A percentile compares a stretch with the other conserved stretches of the same genome.
phyloP scores from a whole-genome alignment of 2,113 vertebrate genomes.

The Nothocercus nigrocapillus region DNA sequence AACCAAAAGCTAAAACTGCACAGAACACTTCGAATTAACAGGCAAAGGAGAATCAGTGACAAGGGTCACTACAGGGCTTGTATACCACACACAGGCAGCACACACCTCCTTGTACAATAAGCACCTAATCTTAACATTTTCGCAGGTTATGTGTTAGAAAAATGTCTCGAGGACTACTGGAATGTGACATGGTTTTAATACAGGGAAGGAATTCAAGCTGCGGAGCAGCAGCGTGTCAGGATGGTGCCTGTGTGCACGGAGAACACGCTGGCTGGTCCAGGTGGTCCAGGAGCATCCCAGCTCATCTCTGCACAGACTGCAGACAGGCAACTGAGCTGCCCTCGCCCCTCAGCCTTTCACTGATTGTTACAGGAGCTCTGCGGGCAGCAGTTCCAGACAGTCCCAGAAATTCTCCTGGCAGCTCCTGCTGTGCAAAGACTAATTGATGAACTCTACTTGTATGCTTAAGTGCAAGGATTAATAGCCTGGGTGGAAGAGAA shows the following conservation, averaged over 20 bases:
- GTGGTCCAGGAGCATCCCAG: neutral
- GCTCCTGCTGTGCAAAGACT: neutral
- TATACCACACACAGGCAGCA: neutral
- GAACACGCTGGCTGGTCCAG: rapidly evolving
- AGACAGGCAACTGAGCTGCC: neutral
- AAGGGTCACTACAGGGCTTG: neutral
- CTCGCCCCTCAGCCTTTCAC: neutral
- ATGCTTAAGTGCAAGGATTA: neutral
- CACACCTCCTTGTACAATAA: neutral
- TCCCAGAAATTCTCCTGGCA: constrained; percentile 18
- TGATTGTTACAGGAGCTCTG: neutral
- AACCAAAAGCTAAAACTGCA: neutral
- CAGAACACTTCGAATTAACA: neutral
- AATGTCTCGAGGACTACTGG: neutral
- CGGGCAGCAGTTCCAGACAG: neutral
- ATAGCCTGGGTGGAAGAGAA: constrained; percentile 20
- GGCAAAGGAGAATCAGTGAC: neutral
- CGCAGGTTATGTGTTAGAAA: neutral
- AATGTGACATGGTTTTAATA: neutral
- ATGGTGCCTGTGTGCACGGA: rapidly evolving
- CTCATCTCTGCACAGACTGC: neutral
- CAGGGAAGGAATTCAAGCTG: neutral
- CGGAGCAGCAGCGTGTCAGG: neutral
- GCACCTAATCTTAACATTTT: neutral
- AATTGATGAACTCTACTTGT: neutral